phyloP scores from a whole-genome alignment of 2,888 invertebrate genomes.

The Resseliella maxima region DNA sequence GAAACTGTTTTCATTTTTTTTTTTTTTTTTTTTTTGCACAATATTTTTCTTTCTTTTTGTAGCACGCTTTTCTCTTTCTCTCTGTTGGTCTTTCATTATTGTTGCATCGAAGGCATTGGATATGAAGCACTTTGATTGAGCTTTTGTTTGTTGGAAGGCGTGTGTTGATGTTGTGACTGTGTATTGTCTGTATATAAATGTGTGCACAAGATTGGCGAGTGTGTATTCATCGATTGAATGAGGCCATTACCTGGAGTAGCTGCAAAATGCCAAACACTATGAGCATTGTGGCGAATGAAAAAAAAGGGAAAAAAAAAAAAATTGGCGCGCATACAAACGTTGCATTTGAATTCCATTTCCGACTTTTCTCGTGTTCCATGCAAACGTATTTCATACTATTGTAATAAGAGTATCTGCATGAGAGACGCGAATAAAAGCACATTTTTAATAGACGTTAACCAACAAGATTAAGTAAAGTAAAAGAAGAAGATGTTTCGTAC shows the following conservation, averaged over 20 bases:
- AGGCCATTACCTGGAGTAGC: slow-evolving; percentile 32
- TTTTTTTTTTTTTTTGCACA: too few relatives aligned
- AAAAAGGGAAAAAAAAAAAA: neutral
- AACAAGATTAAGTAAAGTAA: neutral
- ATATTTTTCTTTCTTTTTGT: too few relatives aligned
- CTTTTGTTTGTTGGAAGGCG: neutral
- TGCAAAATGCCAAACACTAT: slow-evolving; percentile 28
- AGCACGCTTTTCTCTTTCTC: neutral
- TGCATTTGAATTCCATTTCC: slow-evolving; percentile 44
- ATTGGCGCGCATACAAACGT: neutral
- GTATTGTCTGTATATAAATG: neutral
- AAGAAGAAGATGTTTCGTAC: neutral
- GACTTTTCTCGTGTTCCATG: neutral
- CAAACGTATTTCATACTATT: neutral
- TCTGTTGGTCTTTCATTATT: neutral
- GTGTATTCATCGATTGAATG: neutral
- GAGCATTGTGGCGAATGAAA: neutral
- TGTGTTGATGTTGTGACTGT: neutral
- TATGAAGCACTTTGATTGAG: neutral
- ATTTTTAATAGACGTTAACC: neutral
- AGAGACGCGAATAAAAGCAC: neutral
- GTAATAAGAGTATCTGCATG: neutral
- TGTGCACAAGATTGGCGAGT: neutral
- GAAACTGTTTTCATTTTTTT: too few relatives aligned
- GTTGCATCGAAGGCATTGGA: neutral